A percentile compares a stretch with the other conserved stretches of the same genome.
Conservation (phyloP, 2,797 vertebrate species). For the Cebuella pygmaea region DNA sequence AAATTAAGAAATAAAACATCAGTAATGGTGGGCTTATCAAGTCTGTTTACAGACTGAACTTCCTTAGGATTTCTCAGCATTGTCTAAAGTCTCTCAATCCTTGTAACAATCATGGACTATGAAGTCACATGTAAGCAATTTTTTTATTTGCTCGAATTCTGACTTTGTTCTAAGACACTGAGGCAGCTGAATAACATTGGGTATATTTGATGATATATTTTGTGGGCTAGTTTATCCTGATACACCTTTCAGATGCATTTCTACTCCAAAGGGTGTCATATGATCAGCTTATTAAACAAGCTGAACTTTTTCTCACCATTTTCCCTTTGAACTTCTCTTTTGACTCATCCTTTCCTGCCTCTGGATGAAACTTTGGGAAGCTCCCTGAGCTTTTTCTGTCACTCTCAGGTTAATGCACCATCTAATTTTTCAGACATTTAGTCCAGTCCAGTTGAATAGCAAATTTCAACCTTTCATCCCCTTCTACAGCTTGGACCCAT, state of each 20-base stretch:
- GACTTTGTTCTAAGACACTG: background rate
- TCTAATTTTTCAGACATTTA: background rate
- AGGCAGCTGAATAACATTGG: background rate
- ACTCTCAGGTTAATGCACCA: background rate
- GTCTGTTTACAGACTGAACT: background rate
- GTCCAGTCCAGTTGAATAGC: background rate
- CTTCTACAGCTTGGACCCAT: background rate
- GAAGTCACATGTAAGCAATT: background rate
- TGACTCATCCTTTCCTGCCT: background rate
- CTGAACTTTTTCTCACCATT: background rate
- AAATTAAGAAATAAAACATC: background rate
- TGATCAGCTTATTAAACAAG: background rate
- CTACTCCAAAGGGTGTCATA: background rate
- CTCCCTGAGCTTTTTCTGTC: background rate
- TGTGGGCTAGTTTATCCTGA: background rate
- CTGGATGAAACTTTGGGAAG: background rate
- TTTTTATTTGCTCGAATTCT: constrained; percentile 4
- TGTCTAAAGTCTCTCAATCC: background rate
- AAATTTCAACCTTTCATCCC: background rate
- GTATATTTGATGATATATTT: background rate
- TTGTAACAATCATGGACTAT: background rate
- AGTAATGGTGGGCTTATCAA: background rate
- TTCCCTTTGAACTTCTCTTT: background rate
- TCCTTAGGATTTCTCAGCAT: background rate
- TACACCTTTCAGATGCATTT: background rate